Base-by-base conservation (phyloP, 2,113 vertebrate species). In the Aplodontia rufa region DNA sequence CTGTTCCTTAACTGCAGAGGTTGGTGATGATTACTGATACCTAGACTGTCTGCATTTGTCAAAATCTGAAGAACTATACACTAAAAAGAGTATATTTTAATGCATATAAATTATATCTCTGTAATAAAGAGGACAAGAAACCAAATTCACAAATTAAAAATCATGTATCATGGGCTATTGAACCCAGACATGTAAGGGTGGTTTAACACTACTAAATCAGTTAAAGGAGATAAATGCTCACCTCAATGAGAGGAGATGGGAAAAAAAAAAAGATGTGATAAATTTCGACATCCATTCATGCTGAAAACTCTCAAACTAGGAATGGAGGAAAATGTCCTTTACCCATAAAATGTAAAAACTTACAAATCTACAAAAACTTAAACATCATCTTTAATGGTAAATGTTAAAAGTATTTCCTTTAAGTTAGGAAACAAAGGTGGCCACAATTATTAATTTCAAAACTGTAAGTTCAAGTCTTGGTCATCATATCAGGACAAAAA, bases 221-320 rank as follows among this genome's bases (percentile, higher is more conserved):
- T 83, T 32, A 93, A 69, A 84, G 35, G 49, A 87, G 28, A 95
- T 28, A 91, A 68, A 94, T 81, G 66, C 8, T 64, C 37, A 80
- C 86, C 35, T 90, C 49, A 92, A 92, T 71, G 5, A 81, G n/a
- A n/a, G n/a, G n/a, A 91, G 24, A 80, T n/a, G 92, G 35, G 5
- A 7, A 6, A 3, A 58, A 47, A 53, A 49, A 95, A 83, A 89
- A 88, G 45, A 74, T 51, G 9, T 47, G 11, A 51, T 40, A 71
- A 93, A 91, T 49, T 78, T 91, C 71, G 91, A 93, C 28, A 97
- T 74, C 40, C 45, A 49, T 62, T 90, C 53, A 94, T n/a, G 37
- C n/a, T 75, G 3, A 91, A 93, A 78, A 87, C 83, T 88, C 42
- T 83, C 75, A 96, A 96, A 89, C 4, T 37, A 84, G 30, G 8